phyloP scores from a whole-genome alignment of 2,888 invertebrate genomes.

The Allophyes oxyacanthae region DNA sequence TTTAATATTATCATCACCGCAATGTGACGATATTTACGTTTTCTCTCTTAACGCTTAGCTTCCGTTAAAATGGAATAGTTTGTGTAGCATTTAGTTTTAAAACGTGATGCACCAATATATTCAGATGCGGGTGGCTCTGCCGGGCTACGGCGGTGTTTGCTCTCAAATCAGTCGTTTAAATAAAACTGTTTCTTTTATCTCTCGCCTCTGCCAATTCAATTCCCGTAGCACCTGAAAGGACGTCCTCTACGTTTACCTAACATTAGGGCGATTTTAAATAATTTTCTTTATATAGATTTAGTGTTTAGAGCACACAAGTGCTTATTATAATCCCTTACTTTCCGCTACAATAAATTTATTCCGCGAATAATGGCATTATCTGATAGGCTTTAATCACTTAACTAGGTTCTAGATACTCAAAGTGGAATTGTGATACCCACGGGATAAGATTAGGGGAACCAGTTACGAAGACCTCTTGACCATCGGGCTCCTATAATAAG shows the following conservation, averaged over 20 bases:
- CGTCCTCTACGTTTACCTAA: conserved; percentile 75
- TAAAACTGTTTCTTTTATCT: conserved; percentile 83
- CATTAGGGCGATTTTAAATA: conserved; percentile 50
- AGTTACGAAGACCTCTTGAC: no score
- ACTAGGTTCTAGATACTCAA: no score
- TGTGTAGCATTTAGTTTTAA: conserved; percentile 40
- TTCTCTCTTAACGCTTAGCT: not conserved
- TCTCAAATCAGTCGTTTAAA: conserved; percentile 86
- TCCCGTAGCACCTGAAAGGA: conserved; percentile 73
- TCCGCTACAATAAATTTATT: not conserved
- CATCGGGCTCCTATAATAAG: no score
- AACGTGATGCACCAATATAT: conserved; percentile 61
- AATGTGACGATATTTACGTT: not conserved
- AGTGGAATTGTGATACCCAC: no score
- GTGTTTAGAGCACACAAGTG: not conserved
- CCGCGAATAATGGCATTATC: no score
- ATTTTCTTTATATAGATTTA: conserved; percentile 34
- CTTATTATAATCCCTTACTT: not conserved
- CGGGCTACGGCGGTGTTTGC: conserved; percentile 76
- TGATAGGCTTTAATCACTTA: no score
- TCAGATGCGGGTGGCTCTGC: conserved; percentile 73
- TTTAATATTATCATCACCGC: no score
- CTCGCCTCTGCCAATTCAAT: conserved; percentile 75
- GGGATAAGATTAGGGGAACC: no score
- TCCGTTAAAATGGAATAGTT: conserved; percentile 25